Base-by-base conservation (phyloP, 2,797 vertebrate genomes). In the Oreortyx pictus region DNA sequence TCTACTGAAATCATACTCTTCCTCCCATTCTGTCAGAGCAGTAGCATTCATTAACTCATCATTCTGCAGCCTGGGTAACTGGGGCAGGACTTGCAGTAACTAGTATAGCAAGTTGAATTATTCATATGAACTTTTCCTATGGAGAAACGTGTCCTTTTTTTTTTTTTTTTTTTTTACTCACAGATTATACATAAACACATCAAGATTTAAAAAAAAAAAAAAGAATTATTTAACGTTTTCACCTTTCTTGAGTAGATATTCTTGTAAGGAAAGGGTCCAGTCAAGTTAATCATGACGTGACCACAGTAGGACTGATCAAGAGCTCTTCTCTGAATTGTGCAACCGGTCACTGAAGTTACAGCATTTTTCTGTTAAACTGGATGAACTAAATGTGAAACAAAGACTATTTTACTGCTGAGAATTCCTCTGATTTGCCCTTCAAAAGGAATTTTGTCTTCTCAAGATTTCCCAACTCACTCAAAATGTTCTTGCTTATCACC, bases 91-190 rank as follows among this genome's bases (percentile, higher is more conserved):
- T 92, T 90, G 79, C 79, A 88, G 73, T 76, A 93, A 94, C 92
- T 92, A 94, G 93, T 87, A 93, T n/a, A 88, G 86, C 76, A 88
- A 74, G 43, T 1, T 96, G 86, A 95, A 95, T 96, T 95, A 95
- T 96, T 96, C 82, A 95, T 95, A 52, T 23, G 27, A 92, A 93
- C 56, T 73, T 96, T 82, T 92, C 81, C 84, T 92, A 23, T 11
- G 29, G 70, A 75, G 56, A 22, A 92, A 73, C 37, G 5, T 71
- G 64, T 74, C 39, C 54, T 37, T 47, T 47, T 47, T 49, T 52
- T 19, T 29, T 18, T 46, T 46, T 93, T 83, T 47, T 44, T 56
- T 43, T 27, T 15, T 35, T 75, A 8, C 31, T 87, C 41, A 64
- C 59, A 81, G 68, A 37, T 88, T 94, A 85, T 74, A 56, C 41